Evolutionary conservation across 2,888 invertebrate species (phyloP), one percentile per base, ranked within the genome.

Genomic region (Mellilla xanthometata): DNA sequence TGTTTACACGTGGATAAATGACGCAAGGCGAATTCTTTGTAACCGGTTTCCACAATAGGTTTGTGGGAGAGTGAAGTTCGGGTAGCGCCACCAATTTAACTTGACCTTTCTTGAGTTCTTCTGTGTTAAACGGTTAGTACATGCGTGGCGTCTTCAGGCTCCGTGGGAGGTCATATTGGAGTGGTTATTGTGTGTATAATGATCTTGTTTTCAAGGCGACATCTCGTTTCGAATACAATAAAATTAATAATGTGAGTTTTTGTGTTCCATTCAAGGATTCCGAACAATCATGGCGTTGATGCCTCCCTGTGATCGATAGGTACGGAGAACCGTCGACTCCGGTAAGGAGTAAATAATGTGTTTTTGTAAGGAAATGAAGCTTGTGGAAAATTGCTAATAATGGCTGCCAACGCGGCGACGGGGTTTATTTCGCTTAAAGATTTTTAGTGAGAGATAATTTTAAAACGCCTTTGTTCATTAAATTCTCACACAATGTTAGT

Each of bases 1-100:
- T 84, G 66, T 87, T 84, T 86, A 79, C 82, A 85, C 83, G 84
- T 84, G 84, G 75, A 71, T 72, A 75, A 71, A 71, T 82, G 83
- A 81, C 78, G 82, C 76, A 78, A 81, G 70, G 73, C 76, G 74
- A 72, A 84, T 85, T 83, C 81, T 76, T 78, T 54, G 47, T 52
- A 73, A 86, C 86, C 79, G 79, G 87, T 87, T 82, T 52, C 47
- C 55, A 78, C 78, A 83, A 80, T 83, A 72, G 78, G 70, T 76
- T 69, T 73, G 74, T 77, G 72, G 77, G 72, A 77, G 79, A 80
- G 74, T 76, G 68, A 72, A 72, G 76, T 76, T 76, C 53, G 73
- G 66, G 68, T 76, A 81, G 82, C 76, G 77, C 76, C 78, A 65
- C 84, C 81, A 79, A 61, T 66, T 62, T 76, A 72, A 13, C 42